Evolutionary conservation across 2,888 invertebrate species (phyloP).

Genomic region (Metopia argyrocephala): DNA sequence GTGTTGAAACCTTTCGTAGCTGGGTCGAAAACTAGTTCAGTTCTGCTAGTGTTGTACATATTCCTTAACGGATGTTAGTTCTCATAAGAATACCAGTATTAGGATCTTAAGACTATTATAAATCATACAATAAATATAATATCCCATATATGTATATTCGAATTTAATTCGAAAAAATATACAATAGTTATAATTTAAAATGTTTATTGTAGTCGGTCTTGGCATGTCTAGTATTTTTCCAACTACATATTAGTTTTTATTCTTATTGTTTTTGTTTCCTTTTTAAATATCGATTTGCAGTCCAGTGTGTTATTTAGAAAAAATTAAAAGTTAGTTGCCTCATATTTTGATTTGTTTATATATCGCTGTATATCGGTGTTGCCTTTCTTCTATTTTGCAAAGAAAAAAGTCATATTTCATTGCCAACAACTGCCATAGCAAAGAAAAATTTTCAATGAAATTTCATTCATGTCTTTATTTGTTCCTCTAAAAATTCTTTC

Average conservation of each 20-base stretch:
- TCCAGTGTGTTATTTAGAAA: slow-evolving; percentile 35
- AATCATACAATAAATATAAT: too few species aligned
- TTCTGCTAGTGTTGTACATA: too few species aligned
- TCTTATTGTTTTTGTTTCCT: background rate
- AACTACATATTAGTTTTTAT: slow-evolving; percentile 1
- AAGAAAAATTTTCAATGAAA: slow-evolving; percentile 44
- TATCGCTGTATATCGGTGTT: slow-evolving; percentile 1
- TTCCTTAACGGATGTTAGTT: too few species aligned
- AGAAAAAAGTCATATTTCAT: background rate
- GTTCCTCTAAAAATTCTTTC: slow-evolving; percentile 59
- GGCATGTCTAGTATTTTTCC: background rate
- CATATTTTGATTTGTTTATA: slow-evolving; percentile 51
- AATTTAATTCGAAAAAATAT: too few species aligned
- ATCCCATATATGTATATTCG: too few species aligned
- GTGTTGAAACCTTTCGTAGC: too few species aligned
- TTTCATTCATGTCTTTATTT: slow-evolving; percentile 60
- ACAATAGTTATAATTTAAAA: too few species aligned
- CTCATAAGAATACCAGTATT: too few species aligned
- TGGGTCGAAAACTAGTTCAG: too few species aligned
- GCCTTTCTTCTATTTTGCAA: slow-evolving; percentile 5
- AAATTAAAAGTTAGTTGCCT: slow-evolving; percentile 58
- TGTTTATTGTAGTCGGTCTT: too few species aligned
- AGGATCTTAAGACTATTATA: too few species aligned
- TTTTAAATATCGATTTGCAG: slow-evolving; percentile 36
- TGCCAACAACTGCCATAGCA: background rate